Base-by-base conservation (phyloP, 2,113 vertebrate species). In the Apteryx mantelli region DNA sequence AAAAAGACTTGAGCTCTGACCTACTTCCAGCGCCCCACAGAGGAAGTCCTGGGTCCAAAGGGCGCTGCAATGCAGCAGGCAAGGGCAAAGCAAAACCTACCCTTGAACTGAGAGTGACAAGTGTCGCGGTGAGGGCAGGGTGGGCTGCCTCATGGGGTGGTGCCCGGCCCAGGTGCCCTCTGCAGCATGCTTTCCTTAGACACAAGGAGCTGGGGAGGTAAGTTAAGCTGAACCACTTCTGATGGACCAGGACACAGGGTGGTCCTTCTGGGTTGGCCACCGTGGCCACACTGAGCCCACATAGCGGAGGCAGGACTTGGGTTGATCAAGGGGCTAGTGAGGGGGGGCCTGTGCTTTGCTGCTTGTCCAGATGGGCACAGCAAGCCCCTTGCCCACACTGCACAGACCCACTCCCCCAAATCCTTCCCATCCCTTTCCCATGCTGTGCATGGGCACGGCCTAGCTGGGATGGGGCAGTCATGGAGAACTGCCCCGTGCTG, bases 31-130 rank as follows among this genome's bases (percentile, higher is more conserved):
- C 8, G 0, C 34, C 25, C 38, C 36, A 28, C 36, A 84, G 42
- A 60, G 48, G 58, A 91, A 77, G 36, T 64, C 66, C 77, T 0
- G 0, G 52, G 87, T 95, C 70, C 82, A 88, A 95, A 95, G 95
- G 78, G 30, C 13, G 0, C 40, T 14, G 56, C 32, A 40, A 55
- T 4, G 2, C 0, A 0, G 69, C 58, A 26, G 55, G 32, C 2
- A 2, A 80, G 48, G 38, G 71, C 13, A 5, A 32, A 81, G 16
- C 34, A 26, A 56, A 61, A 38, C 15, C 0, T 65, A 34, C 16
- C 79, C 88, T 8, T 24, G 60, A 52, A 3, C 3, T 0, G 38
- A 53, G 38, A 44, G 65, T 55, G 50, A 56, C 10, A 0, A 0
- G 46, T 30, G 53, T 48, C 3, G 19, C 0, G 4, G 3, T 0